phyloP scores from a whole-genome alignment of 2,797 vertebrate genomes.

The Peromyscus melanophrys region DNA sequence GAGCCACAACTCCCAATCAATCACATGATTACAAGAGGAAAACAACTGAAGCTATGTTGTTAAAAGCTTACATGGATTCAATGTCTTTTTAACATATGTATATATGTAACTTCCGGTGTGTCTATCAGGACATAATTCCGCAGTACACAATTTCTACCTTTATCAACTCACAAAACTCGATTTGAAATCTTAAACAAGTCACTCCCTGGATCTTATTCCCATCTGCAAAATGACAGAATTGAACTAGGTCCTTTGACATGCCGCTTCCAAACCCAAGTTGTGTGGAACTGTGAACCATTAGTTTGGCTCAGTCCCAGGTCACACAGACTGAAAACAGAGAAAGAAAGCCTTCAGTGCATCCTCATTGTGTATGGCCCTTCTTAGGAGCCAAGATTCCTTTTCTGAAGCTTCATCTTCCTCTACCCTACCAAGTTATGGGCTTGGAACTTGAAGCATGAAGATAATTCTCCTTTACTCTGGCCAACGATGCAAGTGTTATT shows the following conservation, averaged over 20 bases:
- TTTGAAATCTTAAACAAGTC: constrained; percentile 49
- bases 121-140: too few species aligned
- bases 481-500: constrained; percentile 31
- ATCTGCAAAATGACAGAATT: constrained; percentile 39
- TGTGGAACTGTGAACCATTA: not conserved
- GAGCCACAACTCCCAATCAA: not conserved
- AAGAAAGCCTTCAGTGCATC: not conserved
- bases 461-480: constrained; percentile 21
- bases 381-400: not conserved
- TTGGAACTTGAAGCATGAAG: constrained; percentile 44
- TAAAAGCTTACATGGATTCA: not conserved
- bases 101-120: not conserved
- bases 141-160: not conserved
- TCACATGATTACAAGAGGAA: not conserved
- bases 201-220: constrained; percentile 11
- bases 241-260: not conserved
- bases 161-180: constrained; percentile 40
- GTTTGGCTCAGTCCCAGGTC: not conserved
- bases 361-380: not conserved
- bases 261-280: not conserved
- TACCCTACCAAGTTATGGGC: not conserved
- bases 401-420: not conserved
- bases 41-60: not conserved
- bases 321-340: constrained; percentile 8
- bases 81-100: not conserved